phyloP scores from a whole-genome alignment of 2,888 invertebrate genomes.

The Ichneumoninae sp. region DNA sequence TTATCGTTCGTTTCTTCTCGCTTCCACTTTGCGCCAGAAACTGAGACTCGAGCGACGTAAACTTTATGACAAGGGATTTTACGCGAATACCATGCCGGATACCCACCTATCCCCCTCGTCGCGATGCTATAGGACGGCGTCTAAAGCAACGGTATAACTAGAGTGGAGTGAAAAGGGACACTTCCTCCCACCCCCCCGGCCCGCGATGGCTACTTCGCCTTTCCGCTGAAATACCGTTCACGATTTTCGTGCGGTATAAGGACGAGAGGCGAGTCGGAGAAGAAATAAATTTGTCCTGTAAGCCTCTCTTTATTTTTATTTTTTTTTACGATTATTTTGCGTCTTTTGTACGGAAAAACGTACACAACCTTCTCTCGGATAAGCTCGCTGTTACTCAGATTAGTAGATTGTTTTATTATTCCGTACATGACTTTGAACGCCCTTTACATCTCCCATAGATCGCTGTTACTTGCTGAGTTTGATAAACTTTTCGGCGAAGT shows the following conservation, averaged over 20 bases:
- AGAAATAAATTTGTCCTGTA: slow-evolving; percentile 45
- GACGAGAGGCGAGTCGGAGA: slow-evolving; percentile 20
- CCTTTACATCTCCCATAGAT: neutral
- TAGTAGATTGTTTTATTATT: too few species aligned
- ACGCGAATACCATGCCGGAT: slow-evolving; percentile 63
- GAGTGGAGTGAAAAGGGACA: slow-evolving; percentile 18
- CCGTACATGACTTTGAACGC: too few species aligned
- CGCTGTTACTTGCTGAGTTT: neutral
- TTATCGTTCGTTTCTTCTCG: slow-evolving; percentile 56
- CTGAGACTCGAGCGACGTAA: slow-evolving; percentile 64
- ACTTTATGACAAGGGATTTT: slow-evolving; percentile 68
- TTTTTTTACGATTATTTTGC: slow-evolving; percentile 18
- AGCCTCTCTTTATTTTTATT: slow-evolving; percentile 1
- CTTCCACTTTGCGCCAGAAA: slow-evolving; percentile 64
- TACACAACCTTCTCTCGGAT: neutral
- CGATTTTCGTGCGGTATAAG: slow-evolving; percentile 15
- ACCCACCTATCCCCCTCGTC: slow-evolving; percentile 28
- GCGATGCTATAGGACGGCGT: slow-evolving; percentile 19
- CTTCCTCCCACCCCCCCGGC: neutral
- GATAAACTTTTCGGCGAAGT: neutral
- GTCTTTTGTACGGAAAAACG: neutral
- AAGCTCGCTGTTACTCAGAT: neutral
- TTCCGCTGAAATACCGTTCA: slow-evolving; percentile 40
- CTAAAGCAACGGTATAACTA: slow-evolving; percentile 3
- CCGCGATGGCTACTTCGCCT: slow-evolving; percentile 22